Conservation (phyloP, 1,140 invertebrate species). For the Parasteatoda tepidariorum region DNA sequence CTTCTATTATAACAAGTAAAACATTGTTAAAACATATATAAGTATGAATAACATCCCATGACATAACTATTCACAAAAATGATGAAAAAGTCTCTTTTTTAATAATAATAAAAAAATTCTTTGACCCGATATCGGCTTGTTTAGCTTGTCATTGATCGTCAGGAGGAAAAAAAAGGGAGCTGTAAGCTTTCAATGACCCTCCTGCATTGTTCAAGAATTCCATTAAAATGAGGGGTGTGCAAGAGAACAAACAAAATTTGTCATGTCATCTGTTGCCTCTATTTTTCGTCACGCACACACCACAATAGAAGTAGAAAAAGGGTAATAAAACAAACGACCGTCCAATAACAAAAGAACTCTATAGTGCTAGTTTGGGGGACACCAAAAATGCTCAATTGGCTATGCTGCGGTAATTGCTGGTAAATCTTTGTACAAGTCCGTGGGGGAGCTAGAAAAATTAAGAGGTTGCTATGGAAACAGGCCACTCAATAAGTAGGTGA, state of each 20-base stretch:
- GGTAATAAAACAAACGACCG: slow-evolving; percentile 36
- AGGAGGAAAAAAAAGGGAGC: not conserved
- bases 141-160: not conserved
- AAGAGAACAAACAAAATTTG: slow-evolving; percentile 41
- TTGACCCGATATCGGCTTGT: not conserved
- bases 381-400: not conserved
- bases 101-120: no score
- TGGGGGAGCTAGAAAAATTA: slow-evolving; percentile 15
- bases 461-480: slow-evolving; percentile 2
- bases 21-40: no score
- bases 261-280: slow-evolving; percentile 22
- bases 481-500: not conserved
- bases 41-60: no score
- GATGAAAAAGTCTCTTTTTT: no score
- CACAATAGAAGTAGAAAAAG: slow-evolving; percentile 7
- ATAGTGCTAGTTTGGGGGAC: not conserved
- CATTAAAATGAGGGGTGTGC: slow-evolving; percentile 29
- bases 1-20: no score
- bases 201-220: slow-evolving; percentile 36
- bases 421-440: slow-evolving; percentile 22
- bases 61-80: no score
- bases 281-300: slow-evolving; percentile 18
- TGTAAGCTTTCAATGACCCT: slow-evolving; percentile 14
- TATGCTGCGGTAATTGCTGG: slow-evolving; percentile 8
- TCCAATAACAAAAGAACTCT: slow-evolving; percentile 18